Conservation (phyloP, 35 echinoderm and acorn worm species). For the Stichopus chloronotus region DNA sequence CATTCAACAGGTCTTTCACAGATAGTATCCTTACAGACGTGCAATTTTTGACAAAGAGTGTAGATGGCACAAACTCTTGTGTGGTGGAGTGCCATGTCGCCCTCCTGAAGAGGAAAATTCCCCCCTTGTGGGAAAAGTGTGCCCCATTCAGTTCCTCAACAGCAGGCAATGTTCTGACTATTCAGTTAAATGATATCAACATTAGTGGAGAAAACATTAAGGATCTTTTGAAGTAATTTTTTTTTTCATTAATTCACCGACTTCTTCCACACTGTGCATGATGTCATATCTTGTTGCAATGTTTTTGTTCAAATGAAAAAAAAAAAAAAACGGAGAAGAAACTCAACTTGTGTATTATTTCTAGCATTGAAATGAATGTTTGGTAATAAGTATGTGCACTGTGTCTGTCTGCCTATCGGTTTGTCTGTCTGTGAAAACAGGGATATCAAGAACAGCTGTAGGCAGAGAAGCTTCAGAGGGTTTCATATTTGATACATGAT, state of each 20-base stretch:
- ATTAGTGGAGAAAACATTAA: background rate
- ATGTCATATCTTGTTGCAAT: too few species aligned
- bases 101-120: conserved; percentile 15
- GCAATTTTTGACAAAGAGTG: background rate
- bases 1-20: conserved; percentile 3
- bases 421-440: too few species aligned
- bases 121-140: conserved; percentile 24
- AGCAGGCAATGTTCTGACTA: background rate
- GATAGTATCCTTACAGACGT: conserved; percentile 8
- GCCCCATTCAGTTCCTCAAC: background rate
- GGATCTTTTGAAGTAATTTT: conserved; percentile 9
- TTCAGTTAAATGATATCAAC: background rate
- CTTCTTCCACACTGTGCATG: too few species aligned
- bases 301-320: too few species aligned
- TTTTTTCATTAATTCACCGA: background rate
- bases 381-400: too few species aligned
- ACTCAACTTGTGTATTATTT: too few species aligned
- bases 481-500: too few species aligned
- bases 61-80: background rate
- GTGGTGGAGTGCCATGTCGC: background rate
- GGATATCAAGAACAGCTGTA: too few species aligned
- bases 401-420: too few species aligned
- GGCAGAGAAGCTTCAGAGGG: too few species aligned
- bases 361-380: too few species aligned
- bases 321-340: too few species aligned